Base-by-base conservation (phyloP, 2,888 invertebrate species). In the Polyploca ridens region DNA sequence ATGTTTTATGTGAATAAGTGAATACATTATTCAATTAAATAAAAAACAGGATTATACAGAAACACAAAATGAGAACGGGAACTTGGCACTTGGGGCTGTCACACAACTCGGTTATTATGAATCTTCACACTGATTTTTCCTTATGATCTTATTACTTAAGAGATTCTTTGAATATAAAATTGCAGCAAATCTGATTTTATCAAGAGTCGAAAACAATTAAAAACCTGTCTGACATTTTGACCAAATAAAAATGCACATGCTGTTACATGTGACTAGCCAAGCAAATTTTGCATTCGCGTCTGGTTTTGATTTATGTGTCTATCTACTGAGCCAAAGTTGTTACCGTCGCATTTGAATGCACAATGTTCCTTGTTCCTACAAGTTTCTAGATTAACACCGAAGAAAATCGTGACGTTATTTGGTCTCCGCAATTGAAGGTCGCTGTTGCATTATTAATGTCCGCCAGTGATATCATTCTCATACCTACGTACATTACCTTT, bases 371-470 rank as follows among this genome's bases (percentile, higher is more conserved):
- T 10, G 49, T 49, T 49, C n/a, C n/a, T 16, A 49, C 49, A 16
- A 49, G 49, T n/a, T 49, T 49, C n/a, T 49, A n/a, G 16, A 16
- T 54, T 54, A 54, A 54, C 4, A 65, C 54, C 54, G 54, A 58
- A 77, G 75, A 78, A 81, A 79, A 77, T 75, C 75, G 77, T 79
- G 75, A 77, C 77, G 76, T 77, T 74, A 76, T 74, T 73, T 76
- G 73, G 80, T 84, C 77, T 78, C 74, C 73, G 77, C 72, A 71
- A 75, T 77, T 81, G 82, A 82, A 85, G 82, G 81, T 72, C 70
- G 66, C 70, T 79, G 67, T 78, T 86, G 82, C 82, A 85, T 85
- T 87, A 85, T 82, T 83, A 84, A 86, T 88, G 75, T 74, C 75
- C 73, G 70, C 74, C 69, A 77, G 74, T 87, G 82, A 88, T 84